phyloP scores from a whole-genome alignment of 2,113 vertebrate genomes.

The Hoplias malabaricus region DNA sequence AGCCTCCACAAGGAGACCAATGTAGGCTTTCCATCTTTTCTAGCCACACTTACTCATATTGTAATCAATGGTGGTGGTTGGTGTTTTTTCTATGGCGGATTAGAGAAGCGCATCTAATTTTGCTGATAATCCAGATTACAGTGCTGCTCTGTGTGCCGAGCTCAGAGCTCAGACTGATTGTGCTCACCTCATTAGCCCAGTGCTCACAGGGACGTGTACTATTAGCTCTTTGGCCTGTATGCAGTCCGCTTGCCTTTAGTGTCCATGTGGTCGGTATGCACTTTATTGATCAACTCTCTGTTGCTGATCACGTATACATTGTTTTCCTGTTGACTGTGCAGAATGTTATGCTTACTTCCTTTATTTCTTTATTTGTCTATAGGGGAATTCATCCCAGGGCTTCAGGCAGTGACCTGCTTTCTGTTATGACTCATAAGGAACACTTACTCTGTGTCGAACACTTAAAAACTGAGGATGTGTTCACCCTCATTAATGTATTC shows the following conservation, averaged over 20 bases:
- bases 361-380: not conserved
- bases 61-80: slow-evolving; percentile 43
- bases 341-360: not conserved
- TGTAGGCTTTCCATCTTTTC: not conserved
- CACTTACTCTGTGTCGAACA: slow-evolving; percentile 49
- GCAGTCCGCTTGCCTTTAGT: not conserved
- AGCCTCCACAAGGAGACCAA: not conserved
- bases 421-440: slow-evolving; percentile 58
- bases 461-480: not conserved
- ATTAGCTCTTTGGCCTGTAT: slow-evolving; percentile 16
- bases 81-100: slow-evolving; percentile 58
- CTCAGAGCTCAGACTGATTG: slow-evolving; percentile 47
- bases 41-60: not conserved
- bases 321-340: not conserved
- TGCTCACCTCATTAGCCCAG: slow-evolving; percentile 16
- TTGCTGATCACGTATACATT: not conserved
- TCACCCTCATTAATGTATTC: not conserved
- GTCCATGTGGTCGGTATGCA: not conserved
- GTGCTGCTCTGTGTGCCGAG: slow-evolving; percentile 42
- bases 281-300: not conserved
- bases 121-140: slow-evolving; percentile 74
- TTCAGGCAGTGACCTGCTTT: slow-evolving; percentile 65
- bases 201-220: not conserved
- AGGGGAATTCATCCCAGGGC: slow-evolving; percentile 9
- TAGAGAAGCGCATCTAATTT: slow-evolving; percentile 67